phyloP scores from a whole-genome alignment of 2,797 vertebrate genomes.

The Lerista edwardsae region DNA sequence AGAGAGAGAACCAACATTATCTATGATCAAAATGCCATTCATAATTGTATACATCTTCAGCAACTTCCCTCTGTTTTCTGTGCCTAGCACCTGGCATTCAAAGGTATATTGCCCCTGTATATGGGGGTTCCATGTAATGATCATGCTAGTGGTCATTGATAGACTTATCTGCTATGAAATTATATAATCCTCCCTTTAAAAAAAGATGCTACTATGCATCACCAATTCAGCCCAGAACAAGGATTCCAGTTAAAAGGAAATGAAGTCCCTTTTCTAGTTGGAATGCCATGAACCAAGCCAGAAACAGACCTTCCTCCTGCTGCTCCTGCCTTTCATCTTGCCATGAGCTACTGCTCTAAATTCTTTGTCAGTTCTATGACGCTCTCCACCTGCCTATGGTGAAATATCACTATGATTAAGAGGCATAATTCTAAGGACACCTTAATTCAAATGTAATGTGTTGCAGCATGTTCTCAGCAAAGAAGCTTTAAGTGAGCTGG shows the following conservation, averaged over 20 bases:
- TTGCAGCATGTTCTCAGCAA: constrained; percentile 27
- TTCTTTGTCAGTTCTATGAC: constrained; percentile 10
- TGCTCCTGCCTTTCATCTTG: neutral
- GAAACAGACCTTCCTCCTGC: neutral
- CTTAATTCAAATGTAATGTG: constrained; percentile 28
- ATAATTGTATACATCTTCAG: neutral
- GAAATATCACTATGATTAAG: constrained; percentile 12
- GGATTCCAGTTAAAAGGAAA: neutral
- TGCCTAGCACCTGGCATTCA: neutral
- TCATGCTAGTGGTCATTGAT: neutral
- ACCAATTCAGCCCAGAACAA: neutral
- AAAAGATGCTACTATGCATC: neutral
- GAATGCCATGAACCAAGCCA: too few relatives aligned
- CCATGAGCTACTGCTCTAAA: neutral
- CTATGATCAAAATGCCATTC: neutral
- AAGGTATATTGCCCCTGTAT: neutral
- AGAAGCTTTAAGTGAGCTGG: constrained; percentile 43
- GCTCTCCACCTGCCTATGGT: neutral
- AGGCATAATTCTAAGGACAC: neutral
- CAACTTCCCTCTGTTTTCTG: neutral
- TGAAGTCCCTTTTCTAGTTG: neutral
- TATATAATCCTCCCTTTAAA: neutral
- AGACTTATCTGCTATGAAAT: neutral
- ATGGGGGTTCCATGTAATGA: neutral
- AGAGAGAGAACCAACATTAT: too few relatives aligned